These are phyloP conservation scores for Eospalax fontanierii DNA, from an alignment of 2,797 vertebrate genomes.

Conservation along the genomic window DNA sequence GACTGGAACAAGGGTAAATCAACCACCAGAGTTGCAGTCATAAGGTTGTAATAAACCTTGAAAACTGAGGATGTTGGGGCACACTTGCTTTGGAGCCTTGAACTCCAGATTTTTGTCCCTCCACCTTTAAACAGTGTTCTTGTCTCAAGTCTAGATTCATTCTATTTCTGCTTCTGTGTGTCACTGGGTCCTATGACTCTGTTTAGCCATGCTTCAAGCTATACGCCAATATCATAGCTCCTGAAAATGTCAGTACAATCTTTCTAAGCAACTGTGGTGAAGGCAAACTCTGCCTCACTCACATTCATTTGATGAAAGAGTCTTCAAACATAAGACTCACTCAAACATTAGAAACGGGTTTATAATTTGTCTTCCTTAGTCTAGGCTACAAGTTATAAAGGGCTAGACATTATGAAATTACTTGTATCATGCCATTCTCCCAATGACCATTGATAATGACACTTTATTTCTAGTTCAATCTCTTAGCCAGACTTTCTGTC, in stretches of 20 bases:
- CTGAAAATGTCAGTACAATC: background rate
- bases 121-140: background rate
- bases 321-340: background rate
- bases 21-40: background rate
- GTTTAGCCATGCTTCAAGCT: background rate
- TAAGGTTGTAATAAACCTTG: background rate
- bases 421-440: background rate
- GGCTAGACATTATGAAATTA: constrained; percentile 12
- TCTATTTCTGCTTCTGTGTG: background rate
- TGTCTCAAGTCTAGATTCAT: background rate
- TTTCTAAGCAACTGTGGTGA: background rate
- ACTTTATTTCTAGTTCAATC: constrained; percentile 41
- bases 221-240: background rate
- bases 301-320: constrained; percentile 1
- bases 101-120: background rate
- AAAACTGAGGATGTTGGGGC: background rate
- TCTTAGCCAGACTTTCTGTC: background rate
- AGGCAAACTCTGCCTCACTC: background rate
- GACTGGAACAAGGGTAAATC: background rate
- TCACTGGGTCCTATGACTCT: background rate
- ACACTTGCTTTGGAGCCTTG: background rate
- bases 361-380: constrained; percentile 40
- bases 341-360: background rate
- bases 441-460: background rate
- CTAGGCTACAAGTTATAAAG: constrained; percentile 37